These are phyloP conservation scores for Monoplex corrugatus DNA, from an alignment of 2,888 invertebrate genomes.

Conservation along the genomic window DNA sequence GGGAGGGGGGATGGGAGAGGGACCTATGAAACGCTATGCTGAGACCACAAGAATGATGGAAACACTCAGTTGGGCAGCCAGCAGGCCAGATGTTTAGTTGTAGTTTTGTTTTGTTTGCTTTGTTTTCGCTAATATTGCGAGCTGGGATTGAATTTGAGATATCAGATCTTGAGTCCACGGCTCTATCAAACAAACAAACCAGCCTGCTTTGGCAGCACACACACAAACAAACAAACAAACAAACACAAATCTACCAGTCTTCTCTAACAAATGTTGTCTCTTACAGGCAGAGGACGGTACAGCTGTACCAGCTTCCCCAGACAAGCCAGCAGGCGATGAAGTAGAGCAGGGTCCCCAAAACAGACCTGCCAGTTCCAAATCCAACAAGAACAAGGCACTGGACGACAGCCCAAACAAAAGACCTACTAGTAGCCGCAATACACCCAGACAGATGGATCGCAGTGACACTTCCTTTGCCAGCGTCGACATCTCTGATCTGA, in stretches of 20 bases:
- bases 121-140: no score
- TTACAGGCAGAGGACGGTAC: neutral
- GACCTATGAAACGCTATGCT: no score
- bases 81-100: no score
- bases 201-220: neutral
- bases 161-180: no score
- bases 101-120: no score
- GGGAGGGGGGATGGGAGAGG: no score
- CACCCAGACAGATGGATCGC: slow-evolving; percentile 45
- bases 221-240: slow-evolving; percentile 14
- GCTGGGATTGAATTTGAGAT: no score
- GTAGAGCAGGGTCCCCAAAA: neutral
- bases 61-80: no score
- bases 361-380: neutral
- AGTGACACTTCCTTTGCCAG: slow-evolving; percentile 60
- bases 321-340: neutral
- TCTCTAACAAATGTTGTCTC: neutral
- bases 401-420: neutral
- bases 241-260: neutral
- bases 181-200: neutral
- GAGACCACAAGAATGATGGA: no score
- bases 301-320: neutral
- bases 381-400: neutral
- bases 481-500: slow-evolving; percentile 59
- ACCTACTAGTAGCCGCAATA: neutral